Evolutionary conservation across 2,113 vertebrate genomes (phyloP).

Genomic region (Varanus komodoensis): DNA sequence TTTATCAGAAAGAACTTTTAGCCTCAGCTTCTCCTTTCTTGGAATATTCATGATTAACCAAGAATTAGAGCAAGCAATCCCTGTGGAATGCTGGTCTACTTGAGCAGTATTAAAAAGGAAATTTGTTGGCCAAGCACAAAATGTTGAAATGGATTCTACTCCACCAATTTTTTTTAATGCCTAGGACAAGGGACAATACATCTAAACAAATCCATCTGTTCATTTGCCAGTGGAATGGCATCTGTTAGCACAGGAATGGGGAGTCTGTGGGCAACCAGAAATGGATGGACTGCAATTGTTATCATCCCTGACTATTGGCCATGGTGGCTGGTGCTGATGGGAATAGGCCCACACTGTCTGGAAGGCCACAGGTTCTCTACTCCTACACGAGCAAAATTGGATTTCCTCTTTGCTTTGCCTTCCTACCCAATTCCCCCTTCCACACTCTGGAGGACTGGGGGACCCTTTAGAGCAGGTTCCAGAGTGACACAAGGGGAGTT

Average conservation of each 20-base stretch:
- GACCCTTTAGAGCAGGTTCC: too few relatives aligned
- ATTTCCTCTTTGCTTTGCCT: too few relatives aligned
- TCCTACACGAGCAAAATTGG: too few relatives aligned
- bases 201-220: not conserved
- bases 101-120: slow-evolving; percentile 34
- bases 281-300: not conserved
- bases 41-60: slow-evolving; percentile 39
- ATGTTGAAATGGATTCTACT: slow-evolving; percentile 34
- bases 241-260: not conserved
- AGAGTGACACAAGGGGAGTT: too few relatives aligned
- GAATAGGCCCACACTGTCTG: not conserved
- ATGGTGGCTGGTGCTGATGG: not conserved
- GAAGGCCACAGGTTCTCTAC: too few relatives aligned
- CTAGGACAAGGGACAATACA: too few relatives aligned
- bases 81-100: slow-evolving; percentile 4
- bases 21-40: slow-evolving; percentile 48
- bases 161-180: not conserved
- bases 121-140: slow-evolving; percentile 24
- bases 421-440: too few relatives aligned
- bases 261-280: not conserved
- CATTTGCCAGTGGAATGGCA: not conserved
- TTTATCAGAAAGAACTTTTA: slow-evolving; percentile 44
- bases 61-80: not conserved
- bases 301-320: not conserved
- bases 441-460: too few relatives aligned